These are phyloP conservation scores for Herminia tarsipennalis DNA, from an alignment of 2,888 invertebrate species.

Conservation along the genomic window DNA sequence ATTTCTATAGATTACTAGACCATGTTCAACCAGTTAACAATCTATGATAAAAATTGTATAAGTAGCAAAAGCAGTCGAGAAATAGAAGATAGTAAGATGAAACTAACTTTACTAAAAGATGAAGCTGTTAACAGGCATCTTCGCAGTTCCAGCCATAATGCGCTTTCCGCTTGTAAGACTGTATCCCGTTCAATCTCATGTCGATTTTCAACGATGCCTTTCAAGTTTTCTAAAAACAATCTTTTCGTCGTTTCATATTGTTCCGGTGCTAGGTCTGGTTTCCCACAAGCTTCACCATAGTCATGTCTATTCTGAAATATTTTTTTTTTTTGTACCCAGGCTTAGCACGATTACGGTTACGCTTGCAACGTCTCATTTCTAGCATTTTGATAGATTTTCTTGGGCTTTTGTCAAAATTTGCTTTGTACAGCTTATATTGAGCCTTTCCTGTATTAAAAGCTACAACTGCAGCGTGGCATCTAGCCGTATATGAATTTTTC, in stretches of 20 bases:
- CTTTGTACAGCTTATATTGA: slow-evolving; percentile 17
- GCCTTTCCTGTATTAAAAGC: slow-evolving; percentile 21
- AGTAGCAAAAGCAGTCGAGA: too few species aligned
- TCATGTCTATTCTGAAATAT: background rate
- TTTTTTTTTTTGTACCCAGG: background rate
- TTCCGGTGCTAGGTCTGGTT: slow-evolving; percentile 11
- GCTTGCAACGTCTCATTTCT: slow-evolving; percentile 2
- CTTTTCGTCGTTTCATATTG: slow-evolving; percentile 11
- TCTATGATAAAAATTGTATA: too few species aligned
- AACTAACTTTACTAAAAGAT: slow-evolving; percentile 7
- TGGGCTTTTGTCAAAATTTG: slow-evolving; percentile 10
- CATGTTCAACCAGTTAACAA: too few species aligned
- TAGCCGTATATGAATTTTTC: slow-evolving; percentile 27
- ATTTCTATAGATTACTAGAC: too few species aligned
- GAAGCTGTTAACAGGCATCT: slow-evolving; percentile 16
- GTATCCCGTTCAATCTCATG: slow-evolving; percentile 24
- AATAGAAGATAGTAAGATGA: too few species aligned
- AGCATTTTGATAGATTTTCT: slow-evolving; percentile 13
- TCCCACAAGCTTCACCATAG: slow-evolving; percentile 11
- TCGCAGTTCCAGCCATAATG: slow-evolving; percentile 13
- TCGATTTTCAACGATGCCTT: slow-evolving; percentile 9
- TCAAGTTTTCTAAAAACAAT: slow-evolving; percentile 12
- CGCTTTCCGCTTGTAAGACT: slow-evolving; percentile 14
- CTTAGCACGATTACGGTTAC: slow-evolving; percentile 3
- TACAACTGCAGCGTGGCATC: slow-evolving; percentile 25